These are phyloP conservation scores for Brachionus angularis DNA, from an alignment of 1,140 invertebrate species.

Conservation along the genomic window DNA sequence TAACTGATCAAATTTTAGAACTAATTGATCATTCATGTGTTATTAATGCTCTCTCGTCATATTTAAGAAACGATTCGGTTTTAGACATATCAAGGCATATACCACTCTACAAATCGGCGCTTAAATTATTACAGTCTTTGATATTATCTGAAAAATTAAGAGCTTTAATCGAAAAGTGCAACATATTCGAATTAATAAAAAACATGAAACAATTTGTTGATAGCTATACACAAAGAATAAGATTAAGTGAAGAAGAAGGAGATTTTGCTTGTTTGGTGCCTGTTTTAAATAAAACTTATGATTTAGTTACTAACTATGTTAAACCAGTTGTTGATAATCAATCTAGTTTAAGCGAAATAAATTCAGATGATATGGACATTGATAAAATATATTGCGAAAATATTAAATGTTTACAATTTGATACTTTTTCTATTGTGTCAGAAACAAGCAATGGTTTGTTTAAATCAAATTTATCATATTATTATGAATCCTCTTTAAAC, in stretches of 20 bases:
- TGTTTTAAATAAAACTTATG: conserved; percentile 28
- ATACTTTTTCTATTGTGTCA: conserved; percentile 82
- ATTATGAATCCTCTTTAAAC: conserved; percentile 70
- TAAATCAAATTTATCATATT: conserved; percentile 79
- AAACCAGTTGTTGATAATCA: conserved; percentile 38
- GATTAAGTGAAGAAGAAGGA: conserved; percentile 61
- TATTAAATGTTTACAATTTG: conserved; percentile 82
- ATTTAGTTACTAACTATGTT: conserved; percentile 2
- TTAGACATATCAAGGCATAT: conserved; percentile 90
- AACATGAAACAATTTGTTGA: conserved; percentile 86
- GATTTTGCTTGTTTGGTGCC: conserved; percentile 38
- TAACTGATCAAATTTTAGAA: conserved; percentile 63
- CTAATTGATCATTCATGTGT: conserved; percentile 75
- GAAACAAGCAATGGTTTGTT: conserved; percentile 70
- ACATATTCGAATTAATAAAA: conserved; percentile 63
- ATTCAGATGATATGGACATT: conserved; percentile 33
- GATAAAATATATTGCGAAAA: conserved; percentile 72
- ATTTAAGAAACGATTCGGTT: conserved; percentile 87
- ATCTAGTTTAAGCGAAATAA: background rate
- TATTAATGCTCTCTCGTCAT: conserved; percentile 79
- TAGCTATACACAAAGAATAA: conserved; percentile 76
- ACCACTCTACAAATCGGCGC: conserved; percentile 77
- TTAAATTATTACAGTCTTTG: conserved; percentile 74
- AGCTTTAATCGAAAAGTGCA: conserved; percentile 65
- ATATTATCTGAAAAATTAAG: conserved; percentile 67